phyloP scores from a whole-genome alignment of 2,888 invertebrate genomes.

The Julus scanicus region DNA sequence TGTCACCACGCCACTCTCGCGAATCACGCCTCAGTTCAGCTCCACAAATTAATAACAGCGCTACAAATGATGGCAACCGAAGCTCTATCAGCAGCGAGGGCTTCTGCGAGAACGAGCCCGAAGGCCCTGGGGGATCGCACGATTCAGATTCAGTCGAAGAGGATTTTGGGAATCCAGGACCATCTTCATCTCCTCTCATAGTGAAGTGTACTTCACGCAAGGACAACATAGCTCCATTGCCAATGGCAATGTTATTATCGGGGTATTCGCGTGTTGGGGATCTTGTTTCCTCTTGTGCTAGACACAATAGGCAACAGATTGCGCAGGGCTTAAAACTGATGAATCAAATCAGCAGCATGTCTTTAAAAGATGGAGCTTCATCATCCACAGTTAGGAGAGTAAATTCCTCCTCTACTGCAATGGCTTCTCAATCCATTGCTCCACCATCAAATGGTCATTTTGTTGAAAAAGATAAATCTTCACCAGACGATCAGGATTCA shows the following conservation, averaged over 20 bases:
- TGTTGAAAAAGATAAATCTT: constrained; percentile 57
- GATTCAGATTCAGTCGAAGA: constrained; percentile 58
- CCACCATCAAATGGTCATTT: constrained; percentile 48
- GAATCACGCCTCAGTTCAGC: constrained; percentile 52
- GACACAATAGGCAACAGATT: constrained; percentile 3
- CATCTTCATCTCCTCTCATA: constrained; percentile 3
- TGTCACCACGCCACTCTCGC: constrained; percentile 53
- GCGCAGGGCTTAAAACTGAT: constrained; percentile 7
- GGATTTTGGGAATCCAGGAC: constrained; percentile 13
- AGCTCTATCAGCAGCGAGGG: constrained; percentile 96
- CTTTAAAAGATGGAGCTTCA: constrained; percentile 42
- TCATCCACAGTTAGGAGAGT: background rate
- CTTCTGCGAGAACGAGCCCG: constrained; percentile 89
- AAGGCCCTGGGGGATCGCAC: constrained; percentile 57
- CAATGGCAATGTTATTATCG: constrained; percentile 22
- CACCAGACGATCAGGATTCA: constrained; percentile 61
- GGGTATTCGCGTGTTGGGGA: background rate
- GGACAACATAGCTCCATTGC: constrained; percentile 13
- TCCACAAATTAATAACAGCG: constrained; percentile 50
- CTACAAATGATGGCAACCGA: constrained; percentile 77
- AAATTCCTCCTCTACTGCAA: constrained; percentile 22
- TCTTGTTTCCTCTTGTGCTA: constrained; percentile 2
- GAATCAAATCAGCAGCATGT: constrained; percentile 32
- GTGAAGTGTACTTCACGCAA: constrained; percentile 28
- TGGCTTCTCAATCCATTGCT: constrained; percentile 22